A percentile compares a stretch with the other conserved stretches of the same genome.
Evolutionary conservation across 1,140 invertebrate genomes (phyloP).

Genomic region (Eupristina koningsbergeri): DNA sequence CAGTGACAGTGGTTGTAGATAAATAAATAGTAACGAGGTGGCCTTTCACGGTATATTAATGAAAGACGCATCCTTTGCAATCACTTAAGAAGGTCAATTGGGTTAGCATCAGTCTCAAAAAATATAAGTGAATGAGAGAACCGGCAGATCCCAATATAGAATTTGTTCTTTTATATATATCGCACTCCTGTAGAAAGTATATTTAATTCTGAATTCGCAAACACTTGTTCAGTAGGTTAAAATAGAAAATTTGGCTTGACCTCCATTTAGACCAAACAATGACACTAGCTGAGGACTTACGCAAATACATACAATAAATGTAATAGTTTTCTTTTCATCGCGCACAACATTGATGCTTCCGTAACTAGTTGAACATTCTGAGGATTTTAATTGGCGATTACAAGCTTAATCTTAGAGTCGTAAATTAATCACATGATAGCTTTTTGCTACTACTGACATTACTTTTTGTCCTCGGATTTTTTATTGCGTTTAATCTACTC

Average conservation of each 20-base stretch:
- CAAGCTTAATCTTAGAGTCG: not conserved
- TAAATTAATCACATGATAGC: too few relatives aligned
- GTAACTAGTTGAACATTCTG: too few relatives aligned
- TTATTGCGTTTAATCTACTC: too few relatives aligned
- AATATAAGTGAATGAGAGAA: not conserved
- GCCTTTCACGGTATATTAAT: too few relatives aligned
- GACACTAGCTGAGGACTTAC: constrained; percentile 47
- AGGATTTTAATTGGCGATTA: not conserved
- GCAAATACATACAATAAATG: constrained; percentile 41
- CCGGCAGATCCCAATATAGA: not conserved
- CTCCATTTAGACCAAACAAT: constrained; percentile 68
- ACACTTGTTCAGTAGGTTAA: constrained; percentile 72
- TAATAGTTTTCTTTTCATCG: not conserved
- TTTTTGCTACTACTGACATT: too few relatives aligned
- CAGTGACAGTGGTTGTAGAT: too few relatives aligned
- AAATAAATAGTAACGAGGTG: too few relatives aligned
- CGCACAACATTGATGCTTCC: not conserved
- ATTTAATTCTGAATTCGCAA: constrained; percentile 73
- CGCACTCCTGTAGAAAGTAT: constrained; percentile 70
- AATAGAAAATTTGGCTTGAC: constrained; percentile 74
- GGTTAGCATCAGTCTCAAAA: too few relatives aligned
- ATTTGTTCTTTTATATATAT: not conserved
- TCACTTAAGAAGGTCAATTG: too few relatives aligned
- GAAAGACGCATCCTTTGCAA: too few relatives aligned
- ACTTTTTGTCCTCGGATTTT: too few relatives aligned